phyloP scores from a whole-genome alignment of 2,797 vertebrate genomes.

The Rhadinocentrus ornatus region DNA sequence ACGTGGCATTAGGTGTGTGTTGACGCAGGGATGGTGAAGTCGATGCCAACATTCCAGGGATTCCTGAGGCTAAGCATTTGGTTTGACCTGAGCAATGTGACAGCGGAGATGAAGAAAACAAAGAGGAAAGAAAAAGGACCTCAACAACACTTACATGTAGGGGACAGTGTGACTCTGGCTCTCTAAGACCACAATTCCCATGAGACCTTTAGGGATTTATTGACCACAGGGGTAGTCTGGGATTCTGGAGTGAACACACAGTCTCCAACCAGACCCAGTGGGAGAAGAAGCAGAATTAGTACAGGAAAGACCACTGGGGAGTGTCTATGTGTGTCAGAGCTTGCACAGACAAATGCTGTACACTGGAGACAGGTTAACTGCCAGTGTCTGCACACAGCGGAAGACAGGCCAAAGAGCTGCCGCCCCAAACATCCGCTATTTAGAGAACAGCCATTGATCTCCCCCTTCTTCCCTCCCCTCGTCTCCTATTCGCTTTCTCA shows the following conservation, averaged over 20 bases:
- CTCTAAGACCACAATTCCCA: conserved; percentile 64
- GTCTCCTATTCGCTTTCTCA: conserved; percentile 26
- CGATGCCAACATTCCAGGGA: conserved; percentile 55
- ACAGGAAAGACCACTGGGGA: conserved; percentile 48
- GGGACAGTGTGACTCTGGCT: conserved; percentile 36
- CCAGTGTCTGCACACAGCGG: conserved; percentile 66
- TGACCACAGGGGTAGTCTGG: conserved; percentile 62
- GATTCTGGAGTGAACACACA: conserved; percentile 59
- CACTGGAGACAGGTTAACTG: conserved; percentile 78
- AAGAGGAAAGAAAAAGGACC: background rate
- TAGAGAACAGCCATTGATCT: conserved; percentile 75
- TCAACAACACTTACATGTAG: conserved; percentile 17
- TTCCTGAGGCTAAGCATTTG: conserved; percentile 44
- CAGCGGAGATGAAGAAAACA: conserved; percentile 2
- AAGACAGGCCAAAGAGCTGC: conserved; percentile 63
- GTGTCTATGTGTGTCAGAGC: conserved; percentile 30
- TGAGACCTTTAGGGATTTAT: conserved; percentile 61
- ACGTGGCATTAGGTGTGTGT: conserved; percentile 46
- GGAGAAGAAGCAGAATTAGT: conserved; percentile 55
- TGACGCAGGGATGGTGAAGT: conserved; percentile 7
- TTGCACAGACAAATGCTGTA: conserved; percentile 35
- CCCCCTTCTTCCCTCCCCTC: conserved; percentile 32
- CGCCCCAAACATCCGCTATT: conserved; percentile 79
- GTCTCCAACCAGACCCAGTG: conserved; percentile 48
- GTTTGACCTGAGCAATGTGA: conserved; percentile 46